phyloP scores from a whole-genome alignment of 1,140 invertebrate genomes.

The Meloidogyne chitwoodi region DNA sequence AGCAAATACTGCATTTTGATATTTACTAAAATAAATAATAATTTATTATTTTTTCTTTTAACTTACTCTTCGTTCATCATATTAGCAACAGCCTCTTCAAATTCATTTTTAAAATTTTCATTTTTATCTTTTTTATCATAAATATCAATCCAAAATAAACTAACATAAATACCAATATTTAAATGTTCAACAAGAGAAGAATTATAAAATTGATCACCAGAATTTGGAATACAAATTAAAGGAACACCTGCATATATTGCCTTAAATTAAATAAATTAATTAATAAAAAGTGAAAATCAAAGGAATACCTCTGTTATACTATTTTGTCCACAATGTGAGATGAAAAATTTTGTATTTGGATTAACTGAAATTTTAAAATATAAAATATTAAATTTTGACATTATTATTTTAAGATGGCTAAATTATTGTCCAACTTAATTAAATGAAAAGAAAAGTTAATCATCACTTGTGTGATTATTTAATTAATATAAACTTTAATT shows the following conservation, averaged over 20 bases:
- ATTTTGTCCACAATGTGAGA: not conserved
- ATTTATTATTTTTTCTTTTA: too few relatives aligned
- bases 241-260: not conserved
- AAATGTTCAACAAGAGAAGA: not conserved
- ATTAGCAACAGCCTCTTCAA: too few relatives aligned
- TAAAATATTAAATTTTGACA: not conserved
- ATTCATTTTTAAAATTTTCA: too few relatives aligned
- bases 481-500: too few relatives aligned
- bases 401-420: too few relatives aligned
- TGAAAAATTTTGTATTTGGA: not conserved
- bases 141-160: not conserved
- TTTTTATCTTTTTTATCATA: not conserved
- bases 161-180: not conserved
- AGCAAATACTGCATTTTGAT: too few relatives aligned
- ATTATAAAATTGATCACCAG: not conserved
- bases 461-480: too few relatives aligned
- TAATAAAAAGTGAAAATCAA: too few relatives aligned
- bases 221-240: not conserved
- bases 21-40: too few relatives aligned
- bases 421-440: too few relatives aligned
- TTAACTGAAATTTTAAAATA: not conserved
- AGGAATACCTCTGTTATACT: not conserved
- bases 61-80: too few relatives aligned
- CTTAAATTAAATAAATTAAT: not conserved
- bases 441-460: too few relatives aligned